Base-by-base conservation (phyloP, 2,113 vertebrate species). In the Oryzias curvinotus region DNA sequence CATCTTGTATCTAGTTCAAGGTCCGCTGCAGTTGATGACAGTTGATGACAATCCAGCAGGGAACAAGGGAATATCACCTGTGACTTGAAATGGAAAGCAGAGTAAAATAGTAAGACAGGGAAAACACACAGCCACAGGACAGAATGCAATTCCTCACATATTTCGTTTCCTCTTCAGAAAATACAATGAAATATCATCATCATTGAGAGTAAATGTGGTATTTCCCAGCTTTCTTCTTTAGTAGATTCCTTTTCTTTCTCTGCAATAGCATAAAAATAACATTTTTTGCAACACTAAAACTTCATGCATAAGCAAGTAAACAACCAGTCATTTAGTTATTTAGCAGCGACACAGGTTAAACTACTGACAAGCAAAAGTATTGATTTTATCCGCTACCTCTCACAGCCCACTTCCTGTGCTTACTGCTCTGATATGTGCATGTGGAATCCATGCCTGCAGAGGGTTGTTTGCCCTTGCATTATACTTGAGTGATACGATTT, bases 1-100 rank as follows among this genome's bases (percentile, higher is more conserved):
- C 82, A 86, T 86, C 90, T 90, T 85, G 80, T 87, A 85, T 84
- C 83, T 82, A 80, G 89, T 90, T 91, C 88, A 89, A 91, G 90
- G 89, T 90, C 85, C 69, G 47, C 83, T 90, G 88, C 75, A 57
- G 68, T 69, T 90, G 87, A 90, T 89, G 89, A 89, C 85, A 88
- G 84, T 62, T 89, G 88, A 92, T 88, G 91, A 89, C 83, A 90
- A 83, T 83, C 67, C 78, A 57, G 65, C 23, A 4, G 70, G 82
- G 78, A 85, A 59, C 54, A 42, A 63, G 80, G 61, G 78, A 84
- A 86, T 77, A 76, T 85, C 81, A 84, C 86, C 84, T 80, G 76
- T 4, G n/a, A n/a, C n/a, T n/a, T n/a, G n/a, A n/a, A n/a, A n/a
- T n/a, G n/a, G n/a, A n/a, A n/a, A n/a, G 60, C 26, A 73, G 63